Evolutionary conservation across 1,140 invertebrate genomes (phyloP), one percentile per base, ranked within the genome.

Genomic region (Frieseomelitta varia): DNA sequence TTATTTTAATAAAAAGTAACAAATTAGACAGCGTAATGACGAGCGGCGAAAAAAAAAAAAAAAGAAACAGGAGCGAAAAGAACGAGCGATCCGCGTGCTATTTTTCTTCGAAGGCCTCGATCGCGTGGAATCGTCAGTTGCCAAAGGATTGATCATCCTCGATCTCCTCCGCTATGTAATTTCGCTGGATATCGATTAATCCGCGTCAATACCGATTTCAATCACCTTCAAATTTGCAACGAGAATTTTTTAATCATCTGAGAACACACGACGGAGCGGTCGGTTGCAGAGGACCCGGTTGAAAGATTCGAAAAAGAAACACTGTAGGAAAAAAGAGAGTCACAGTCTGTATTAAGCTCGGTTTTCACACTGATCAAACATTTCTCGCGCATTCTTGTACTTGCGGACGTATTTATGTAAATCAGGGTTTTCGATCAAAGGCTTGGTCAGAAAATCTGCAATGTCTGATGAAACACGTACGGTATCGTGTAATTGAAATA

Each of bases 171-270:
- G 56, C 72, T 76, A 24, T 47, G 39, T 79, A 71, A 84, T 84
- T 84, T 79, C 67, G 34, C 6, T 12, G 11, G 11, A 39, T 21
- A 71, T 34, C 34, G 39, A 79, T 79, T 61, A 67, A 71, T 69
- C 79, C 74, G 55, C 56, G 76, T 79, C 81, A 78, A 58, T 63
- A 84, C 69, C 81, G 81, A 79, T 84, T 84, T 84, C 81, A 84
- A 84, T 84, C 81, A 72, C 15, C 51, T 53, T 55, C 24, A 51
- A 68, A 61, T 84, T 61, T 79, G 67, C 55, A 71, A 71, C 68
- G 53, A 78, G 81, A 71, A 79, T 61, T 84, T 79, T 81, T 84
- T 79, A 58, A 79, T 79, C 47, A 61, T 14, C 21, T 51, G 53
- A 19, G 17, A 61, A 55, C 81, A 84, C 81, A 75, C 75, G 58